These are phyloP conservation scores for Pseudomyrmex gracilis DNA, from an alignment of 1,140 invertebrate genomes.

Conservation along the genomic window DNA sequence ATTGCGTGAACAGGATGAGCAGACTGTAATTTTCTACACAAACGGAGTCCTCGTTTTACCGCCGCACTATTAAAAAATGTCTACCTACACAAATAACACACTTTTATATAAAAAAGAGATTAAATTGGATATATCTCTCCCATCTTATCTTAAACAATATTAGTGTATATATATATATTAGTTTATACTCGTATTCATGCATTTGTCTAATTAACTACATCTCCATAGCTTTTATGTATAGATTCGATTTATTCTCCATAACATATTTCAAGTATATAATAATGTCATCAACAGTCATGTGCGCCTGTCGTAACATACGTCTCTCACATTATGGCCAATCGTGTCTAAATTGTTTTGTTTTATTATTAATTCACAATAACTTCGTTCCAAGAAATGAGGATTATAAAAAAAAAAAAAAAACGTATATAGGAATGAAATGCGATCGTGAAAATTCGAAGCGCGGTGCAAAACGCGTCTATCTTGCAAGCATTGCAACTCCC, in stretches of 20 bases:
- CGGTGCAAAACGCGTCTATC: no score
- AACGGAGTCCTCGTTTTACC: no score
- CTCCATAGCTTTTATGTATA: conserved; percentile 44
- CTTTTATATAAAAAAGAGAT: no score
- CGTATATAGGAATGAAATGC: background rate
- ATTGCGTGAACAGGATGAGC: no score
- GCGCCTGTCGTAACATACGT: conserved; percentile 25
- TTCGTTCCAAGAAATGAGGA: conserved; percentile 29
- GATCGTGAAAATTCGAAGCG: background rate
- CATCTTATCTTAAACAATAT: no score
- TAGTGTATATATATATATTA: no score
- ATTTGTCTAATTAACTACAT: conserved; percentile 12
- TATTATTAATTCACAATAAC: background rate
- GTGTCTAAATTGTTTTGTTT: conserved; percentile 54
- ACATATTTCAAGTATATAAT: conserved; percentile 72
- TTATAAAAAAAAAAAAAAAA: conserved; percentile 7
- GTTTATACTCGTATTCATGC: no score
- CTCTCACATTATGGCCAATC: conserved; percentile 46
- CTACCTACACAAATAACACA: no score
- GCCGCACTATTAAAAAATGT: no score
- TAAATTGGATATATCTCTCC: no score
- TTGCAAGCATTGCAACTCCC: no score
- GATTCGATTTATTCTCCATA: conserved; percentile 71
- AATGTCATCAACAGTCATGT: conserved; percentile 65
- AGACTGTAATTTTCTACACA: no score